Conservation (phyloP, 2,888 invertebrate species). For the Desoria tigrina region DNA sequence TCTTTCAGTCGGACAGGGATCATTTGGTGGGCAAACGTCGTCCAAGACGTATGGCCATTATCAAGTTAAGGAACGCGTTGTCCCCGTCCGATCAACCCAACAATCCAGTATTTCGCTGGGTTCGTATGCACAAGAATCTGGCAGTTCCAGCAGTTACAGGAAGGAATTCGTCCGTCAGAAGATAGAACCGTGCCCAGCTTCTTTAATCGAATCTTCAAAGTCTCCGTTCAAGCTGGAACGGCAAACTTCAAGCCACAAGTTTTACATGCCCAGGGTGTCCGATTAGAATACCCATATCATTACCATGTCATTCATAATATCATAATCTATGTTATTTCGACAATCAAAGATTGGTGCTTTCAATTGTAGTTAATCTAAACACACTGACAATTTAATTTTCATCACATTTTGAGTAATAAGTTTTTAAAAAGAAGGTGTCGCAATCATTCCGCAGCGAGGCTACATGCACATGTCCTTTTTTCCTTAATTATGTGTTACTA, state of each 20-base stretch:
- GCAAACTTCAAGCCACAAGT: slow-evolving; percentile 78
- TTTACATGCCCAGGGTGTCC: slow-evolving; percentile 69
- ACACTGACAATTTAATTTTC: neutral
- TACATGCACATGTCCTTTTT: no score
- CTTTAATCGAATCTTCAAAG: slow-evolving; percentile 69
- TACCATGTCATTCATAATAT: neutral
- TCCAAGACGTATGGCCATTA: slow-evolving; percentile 58
- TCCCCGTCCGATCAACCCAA: slow-evolving; percentile 63
- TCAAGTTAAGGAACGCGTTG: slow-evolving; percentile 46
- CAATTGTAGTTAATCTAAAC: neutral
- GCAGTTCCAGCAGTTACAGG: slow-evolving; percentile 67
- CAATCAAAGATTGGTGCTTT: neutral
- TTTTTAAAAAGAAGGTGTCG: neutral
- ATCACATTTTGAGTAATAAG: neutral
- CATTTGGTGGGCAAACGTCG: slow-evolving; percentile 72
- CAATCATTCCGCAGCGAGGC: no score
- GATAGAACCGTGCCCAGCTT: slow-evolving; percentile 76
- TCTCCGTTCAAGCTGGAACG: slow-evolving; percentile 81
- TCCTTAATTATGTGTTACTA: no score
- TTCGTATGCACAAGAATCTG: slow-evolving; percentile 60
- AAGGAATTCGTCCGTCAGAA: slow-evolving; percentile 72
- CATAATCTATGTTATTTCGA: neutral
- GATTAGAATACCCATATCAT: slow-evolving; percentile 39
- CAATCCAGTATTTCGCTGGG: slow-evolving; percentile 75
- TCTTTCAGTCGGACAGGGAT: slow-evolving; percentile 65